Base-by-base conservation (phyloP, 1,140 invertebrate species). In the Armadillidium nasatum region DNA sequence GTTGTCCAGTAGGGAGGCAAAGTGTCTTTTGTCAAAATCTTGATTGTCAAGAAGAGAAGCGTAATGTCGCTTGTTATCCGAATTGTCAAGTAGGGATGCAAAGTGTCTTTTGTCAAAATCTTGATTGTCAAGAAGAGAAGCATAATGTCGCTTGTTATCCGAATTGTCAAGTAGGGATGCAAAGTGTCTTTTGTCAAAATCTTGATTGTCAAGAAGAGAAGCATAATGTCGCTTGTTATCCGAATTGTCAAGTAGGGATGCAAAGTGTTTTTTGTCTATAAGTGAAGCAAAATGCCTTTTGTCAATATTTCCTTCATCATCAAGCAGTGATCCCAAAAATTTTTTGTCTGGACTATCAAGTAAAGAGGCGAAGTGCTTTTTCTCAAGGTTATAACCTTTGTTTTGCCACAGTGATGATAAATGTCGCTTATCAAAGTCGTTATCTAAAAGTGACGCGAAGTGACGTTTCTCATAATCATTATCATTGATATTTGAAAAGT, bases 11-110 rank as follows among this genome's bases (percentile, higher is more conserved):
- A 60, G 50, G 1, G 50, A 60, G 7, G 50, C 11, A 60, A 60
- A 13, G 50, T 60, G 50, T 15, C 50, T 13, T 60, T 60, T 60
- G 19, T 60, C 50, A 15, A 60, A 15, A 60, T 60, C 50, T 15
- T 60, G 11, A 19, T 7, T 19, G 19, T 60, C 50, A 13, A 60
- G 19, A 13, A 60, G 50, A 15, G 50, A 60, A 2, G 2, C 11
- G 7, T 3, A 60, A 60, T 60, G 50, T 13, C 50, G 50, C 7
- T 60, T 60, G 19, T 60, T 19, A 60, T 60, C 33, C 33, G 33
- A 15, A 60, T 60, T 60, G 19, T 60, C 50, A 60, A 60, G 50
- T 60, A 60, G 50, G 50, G 50, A 60, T 15, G 50, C 11, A 60
- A 60, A 60, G 19, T 60, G 50, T 15, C 7, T 13, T 60, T 60